phyloP scores from a whole-genome alignment of 2,797 vertebrate species.

The Sarcophilus harrisii region DNA sequence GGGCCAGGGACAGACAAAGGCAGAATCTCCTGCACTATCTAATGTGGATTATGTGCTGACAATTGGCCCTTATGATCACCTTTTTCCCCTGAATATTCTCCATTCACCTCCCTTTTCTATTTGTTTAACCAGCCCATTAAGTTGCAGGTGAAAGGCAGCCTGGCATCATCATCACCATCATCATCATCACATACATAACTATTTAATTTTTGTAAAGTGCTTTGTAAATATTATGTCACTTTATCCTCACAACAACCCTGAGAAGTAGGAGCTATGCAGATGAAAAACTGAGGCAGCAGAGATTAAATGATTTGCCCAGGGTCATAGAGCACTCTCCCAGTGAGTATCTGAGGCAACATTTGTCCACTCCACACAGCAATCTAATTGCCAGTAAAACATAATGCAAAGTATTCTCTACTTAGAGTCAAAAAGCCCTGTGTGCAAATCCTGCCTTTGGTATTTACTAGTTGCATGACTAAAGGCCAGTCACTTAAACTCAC shows the following conservation, averaged over 20 bases:
- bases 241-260: background rate
- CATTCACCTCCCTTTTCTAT: background rate
- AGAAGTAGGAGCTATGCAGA: background rate
- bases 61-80: background rate
- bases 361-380: background rate
- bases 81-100: background rate
- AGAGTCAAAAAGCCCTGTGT: background rate
- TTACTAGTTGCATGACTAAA: background rate
- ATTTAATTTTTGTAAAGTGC: background rate
- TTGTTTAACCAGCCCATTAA: background rate
- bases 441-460: background rate
- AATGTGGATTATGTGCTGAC: background rate
- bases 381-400: background rate
- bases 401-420: background rate
- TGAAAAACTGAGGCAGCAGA: background rate
- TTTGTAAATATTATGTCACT: background rate
- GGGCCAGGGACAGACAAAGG: background rate
- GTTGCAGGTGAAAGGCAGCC: background rate
- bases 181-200: background rate
- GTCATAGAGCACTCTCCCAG: background rate
- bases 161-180: background rate
- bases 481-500: background rate
- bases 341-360: background rate
- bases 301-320: background rate
- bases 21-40: conserved; percentile 19